Conservation (phyloP, 2,113 vertebrate genomes). For the Nerophis ophidion region DNA sequence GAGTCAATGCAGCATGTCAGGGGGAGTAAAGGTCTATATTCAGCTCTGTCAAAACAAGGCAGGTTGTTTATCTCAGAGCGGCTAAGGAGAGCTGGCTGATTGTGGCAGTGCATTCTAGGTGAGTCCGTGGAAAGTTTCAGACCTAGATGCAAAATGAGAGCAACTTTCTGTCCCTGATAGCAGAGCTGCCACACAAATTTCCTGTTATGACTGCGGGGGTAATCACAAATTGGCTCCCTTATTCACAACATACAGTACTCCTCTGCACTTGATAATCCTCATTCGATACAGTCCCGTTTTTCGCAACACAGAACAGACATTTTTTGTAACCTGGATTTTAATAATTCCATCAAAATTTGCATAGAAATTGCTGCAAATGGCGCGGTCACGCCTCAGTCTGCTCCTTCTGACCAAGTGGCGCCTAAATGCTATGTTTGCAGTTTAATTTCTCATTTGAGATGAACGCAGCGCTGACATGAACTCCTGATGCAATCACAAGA, state of each 20-base stretch:
- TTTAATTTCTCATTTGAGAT: neutral
- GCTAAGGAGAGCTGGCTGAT: slow-evolving; percentile 35
- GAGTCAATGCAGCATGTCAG: slow-evolving; percentile 58
- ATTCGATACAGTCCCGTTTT: slow-evolving; percentile 6
- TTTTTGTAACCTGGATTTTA: slow-evolving; percentile 3
- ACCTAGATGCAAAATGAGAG: slow-evolving; percentile 31
- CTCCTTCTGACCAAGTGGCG: slow-evolving; percentile 1
- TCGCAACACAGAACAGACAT: neutral
- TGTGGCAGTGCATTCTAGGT: slow-evolving; percentile 48
- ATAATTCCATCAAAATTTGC: neutral
- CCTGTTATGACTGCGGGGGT: slow-evolving; percentile 30
- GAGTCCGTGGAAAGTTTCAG: slow-evolving; percentile 36
- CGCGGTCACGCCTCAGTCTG: slow-evolving; percentile 6
- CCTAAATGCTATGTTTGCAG: neutral
- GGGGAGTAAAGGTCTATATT: slow-evolving; percentile 55
- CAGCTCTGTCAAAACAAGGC: slow-evolving; percentile 59
- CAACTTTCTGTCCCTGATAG: slow-evolving; percentile 47
- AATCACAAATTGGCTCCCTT: slow-evolving; percentile 46
- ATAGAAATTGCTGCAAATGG: slow-evolving; percentile 6
- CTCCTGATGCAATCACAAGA: slow-evolving; percentile 10
- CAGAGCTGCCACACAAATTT: slow-evolving; percentile 38
- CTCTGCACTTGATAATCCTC: neutral
- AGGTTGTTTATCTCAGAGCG: slow-evolving; percentile 46
- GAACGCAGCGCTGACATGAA: slow-evolving; percentile 8
- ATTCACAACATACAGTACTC: slow-evolving; percentile 13